phyloP scores from a whole-genome alignment of 1,140 invertebrate genomes.

The Archivesica marissinica region DNA sequence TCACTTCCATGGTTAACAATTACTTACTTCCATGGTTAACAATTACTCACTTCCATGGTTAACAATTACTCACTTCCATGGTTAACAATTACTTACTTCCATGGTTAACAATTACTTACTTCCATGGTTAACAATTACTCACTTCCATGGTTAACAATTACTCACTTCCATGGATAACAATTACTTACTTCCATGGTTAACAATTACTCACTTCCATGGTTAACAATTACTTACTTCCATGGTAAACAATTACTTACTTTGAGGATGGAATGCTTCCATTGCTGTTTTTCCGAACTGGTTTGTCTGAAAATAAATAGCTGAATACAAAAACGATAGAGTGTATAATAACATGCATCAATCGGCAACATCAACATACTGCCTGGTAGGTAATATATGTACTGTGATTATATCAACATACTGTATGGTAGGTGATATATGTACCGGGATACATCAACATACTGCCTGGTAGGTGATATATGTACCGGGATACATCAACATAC shows the following conservation, averaged over 20 bases:
- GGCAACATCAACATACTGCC: not conserved
- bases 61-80: too few species aligned
- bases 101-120: too few species aligned
- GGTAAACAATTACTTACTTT: slow-evolving; percentile 33
- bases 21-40: too few species aligned
- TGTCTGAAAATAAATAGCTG: slow-evolving; percentile 2
- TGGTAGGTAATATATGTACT: not conserved
- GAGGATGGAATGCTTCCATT: slow-evolving; percentile 54
- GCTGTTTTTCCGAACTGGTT: slow-evolving; percentile 46
- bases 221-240: not conserved
- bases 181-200: too few species aligned
- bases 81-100: too few species aligned
- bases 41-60: too few species aligned
- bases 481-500: not conserved
- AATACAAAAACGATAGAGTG: too few species aligned
- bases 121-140: too few species aligned
- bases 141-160: too few species aligned
- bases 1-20: too few species aligned
- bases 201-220: too few species aligned
- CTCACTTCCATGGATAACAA: too few species aligned
- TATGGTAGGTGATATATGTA: not conserved
- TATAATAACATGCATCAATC: not conserved
- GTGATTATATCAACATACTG: not conserved
- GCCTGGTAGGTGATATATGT: not conserved
- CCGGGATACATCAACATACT: not conserved